Conservation (phyloP, 2,113 vertebrate genomes). For the Coracopsis vasa region DNA sequence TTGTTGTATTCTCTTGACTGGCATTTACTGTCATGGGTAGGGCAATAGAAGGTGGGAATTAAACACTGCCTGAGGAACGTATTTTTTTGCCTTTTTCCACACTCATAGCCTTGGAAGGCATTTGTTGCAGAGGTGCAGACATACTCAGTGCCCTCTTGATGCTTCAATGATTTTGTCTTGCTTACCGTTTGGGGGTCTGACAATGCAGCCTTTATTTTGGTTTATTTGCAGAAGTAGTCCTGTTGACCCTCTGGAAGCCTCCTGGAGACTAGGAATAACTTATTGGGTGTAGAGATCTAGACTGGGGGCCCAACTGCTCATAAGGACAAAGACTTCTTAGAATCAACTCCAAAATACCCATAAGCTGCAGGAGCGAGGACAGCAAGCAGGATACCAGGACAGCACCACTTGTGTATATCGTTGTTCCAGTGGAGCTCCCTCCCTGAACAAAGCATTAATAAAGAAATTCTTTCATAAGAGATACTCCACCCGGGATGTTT, state of each 20-base stretch:
- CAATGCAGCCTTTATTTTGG: background rate
- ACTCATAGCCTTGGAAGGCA: background rate
- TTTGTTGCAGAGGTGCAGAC: background rate
- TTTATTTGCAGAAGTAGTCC: background rate
- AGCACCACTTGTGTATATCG: background rate
- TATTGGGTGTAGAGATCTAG: background rate
- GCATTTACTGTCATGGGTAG: background rate
- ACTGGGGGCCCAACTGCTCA: background rate
- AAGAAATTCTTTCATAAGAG: slow-evolving; percentile 54
- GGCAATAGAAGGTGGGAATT: background rate
- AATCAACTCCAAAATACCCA: background rate
- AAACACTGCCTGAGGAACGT: background rate
- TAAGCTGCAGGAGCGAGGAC: background rate
- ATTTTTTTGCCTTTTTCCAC: background rate
- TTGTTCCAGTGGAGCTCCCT: background rate
- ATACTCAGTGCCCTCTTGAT: background rate
- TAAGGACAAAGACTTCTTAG: background rate
- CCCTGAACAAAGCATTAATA: slow-evolving; percentile 40
- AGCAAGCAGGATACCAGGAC: background rate
- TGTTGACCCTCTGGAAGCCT: background rate
- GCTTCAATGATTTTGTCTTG: background rate
- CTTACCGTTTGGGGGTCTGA: background rate
- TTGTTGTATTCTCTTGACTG: background rate
- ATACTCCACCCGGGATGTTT: slow-evolving; percentile 25
- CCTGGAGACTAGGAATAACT: background rate